These are phyloP conservation scores for Ceratina australensis DNA, from an alignment of 1,140 invertebrate species.

Conservation along the genomic window DNA sequence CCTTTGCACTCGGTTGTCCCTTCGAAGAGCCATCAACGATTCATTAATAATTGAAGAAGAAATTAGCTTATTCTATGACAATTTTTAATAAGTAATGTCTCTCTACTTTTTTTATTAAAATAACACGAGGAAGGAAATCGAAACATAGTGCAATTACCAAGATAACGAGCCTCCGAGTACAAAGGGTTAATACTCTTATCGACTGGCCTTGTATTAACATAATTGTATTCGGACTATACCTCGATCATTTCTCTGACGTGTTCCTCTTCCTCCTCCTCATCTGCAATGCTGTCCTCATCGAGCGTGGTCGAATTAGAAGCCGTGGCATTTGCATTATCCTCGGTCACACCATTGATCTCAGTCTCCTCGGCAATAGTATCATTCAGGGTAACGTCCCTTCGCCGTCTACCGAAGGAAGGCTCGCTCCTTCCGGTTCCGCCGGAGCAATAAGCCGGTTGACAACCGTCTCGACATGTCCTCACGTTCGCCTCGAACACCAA, in stretches of 20 bases:
- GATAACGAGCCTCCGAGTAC: too few species aligned
- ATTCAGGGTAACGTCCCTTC: slow-evolving; percentile 79
- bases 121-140: too few species aligned
- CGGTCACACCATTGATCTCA: slow-evolving; percentile 47
- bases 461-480: slow-evolving; percentile 91
- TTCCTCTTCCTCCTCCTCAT: slow-evolving; percentile 77
- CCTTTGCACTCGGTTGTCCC: too few species aligned
- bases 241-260: slow-evolving; percentile 93
- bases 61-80: too few species aligned
- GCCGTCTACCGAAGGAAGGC: slow-evolving; percentile 88
- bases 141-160: too few species aligned
- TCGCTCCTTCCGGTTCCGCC: slow-evolving; percentile 87
- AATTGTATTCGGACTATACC: slow-evolving; percentile 75
- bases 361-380: slow-evolving; percentile 59
- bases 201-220: too few species aligned
- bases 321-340: slow-evolving; percentile 47
- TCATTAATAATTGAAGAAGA: too few species aligned
- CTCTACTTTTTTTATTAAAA: too few species aligned
- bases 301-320: slow-evolving; percentile 29
- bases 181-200: too few species aligned
- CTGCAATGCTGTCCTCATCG: slow-evolving; percentile 19
- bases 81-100: too few species aligned
- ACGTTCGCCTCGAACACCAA: slow-evolving; percentile 96
- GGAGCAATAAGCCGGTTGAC: slow-evolving; percentile 92
- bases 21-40: too few species aligned